Evolutionary conservation across 2,888 invertebrate genomes (phyloP).

Genomic region (Drosophila ustulata): DNA sequence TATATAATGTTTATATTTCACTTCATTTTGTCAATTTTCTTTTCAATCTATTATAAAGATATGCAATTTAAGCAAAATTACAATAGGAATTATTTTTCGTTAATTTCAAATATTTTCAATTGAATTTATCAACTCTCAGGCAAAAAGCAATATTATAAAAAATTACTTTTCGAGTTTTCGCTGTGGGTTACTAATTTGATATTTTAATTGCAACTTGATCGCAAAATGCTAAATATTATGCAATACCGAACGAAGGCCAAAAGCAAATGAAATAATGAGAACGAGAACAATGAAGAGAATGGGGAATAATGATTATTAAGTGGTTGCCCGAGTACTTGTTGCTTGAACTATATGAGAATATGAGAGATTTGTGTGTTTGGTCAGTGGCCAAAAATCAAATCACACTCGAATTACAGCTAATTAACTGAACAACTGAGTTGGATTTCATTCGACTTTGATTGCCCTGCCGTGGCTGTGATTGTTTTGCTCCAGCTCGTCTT

Average conservation of each 20-base stretch:
- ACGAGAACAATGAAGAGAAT: neutral
- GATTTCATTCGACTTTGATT: conserved; percentile 23
- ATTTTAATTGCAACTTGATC: conserved; percentile 29
- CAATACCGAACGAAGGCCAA: conserved; percentile 12
- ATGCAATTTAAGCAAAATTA: no score
- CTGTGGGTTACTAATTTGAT: conserved; percentile 43
- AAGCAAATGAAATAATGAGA: neutral
- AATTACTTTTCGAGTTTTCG: neutral
- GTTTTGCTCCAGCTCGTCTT: neutral
- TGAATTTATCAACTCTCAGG: neutral
- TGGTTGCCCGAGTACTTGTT: neutral
- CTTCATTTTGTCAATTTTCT: no score
- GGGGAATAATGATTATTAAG: conserved; percentile 29
- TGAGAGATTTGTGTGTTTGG: conserved; percentile 10
- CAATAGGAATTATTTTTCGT: no score
- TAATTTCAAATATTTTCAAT: no score
- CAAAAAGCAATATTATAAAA: neutral
- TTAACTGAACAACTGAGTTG: conserved; percentile 35
- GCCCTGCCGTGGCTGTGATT: neutral
- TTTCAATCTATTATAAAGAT: no score
- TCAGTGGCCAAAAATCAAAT: conserved; percentile 41
- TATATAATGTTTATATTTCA: no score
- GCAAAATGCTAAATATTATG: conserved; percentile 30
- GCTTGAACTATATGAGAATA: neutral
- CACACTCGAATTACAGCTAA: conserved; percentile 50